These are phyloP conservation scores for Microctenopoma steveboyesi DNA, from an alignment of 2,797 vertebrate genomes.

Conservation along the genomic window DNA sequence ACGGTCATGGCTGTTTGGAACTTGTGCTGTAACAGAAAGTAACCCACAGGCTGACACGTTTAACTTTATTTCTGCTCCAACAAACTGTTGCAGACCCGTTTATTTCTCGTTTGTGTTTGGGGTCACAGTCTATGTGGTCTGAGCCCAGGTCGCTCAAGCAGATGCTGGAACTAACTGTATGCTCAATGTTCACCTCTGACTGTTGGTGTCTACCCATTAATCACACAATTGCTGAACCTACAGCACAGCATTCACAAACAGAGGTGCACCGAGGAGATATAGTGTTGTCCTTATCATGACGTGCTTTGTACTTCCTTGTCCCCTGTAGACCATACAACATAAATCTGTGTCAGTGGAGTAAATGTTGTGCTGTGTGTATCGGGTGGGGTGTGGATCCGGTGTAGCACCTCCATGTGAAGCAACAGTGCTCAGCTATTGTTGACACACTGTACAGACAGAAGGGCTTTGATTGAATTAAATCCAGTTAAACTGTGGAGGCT, in stretches of 20 bases:
- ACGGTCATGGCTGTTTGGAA: background rate
- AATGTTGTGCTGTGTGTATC: conserved; percentile 33
- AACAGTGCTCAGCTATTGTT: background rate
- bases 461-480: background rate
- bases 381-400: conserved; percentile 18
- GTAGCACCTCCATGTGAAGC: conserved; percentile 2
- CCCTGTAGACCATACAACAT: conserved; percentile 21
- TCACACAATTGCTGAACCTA: background rate
- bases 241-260: background rate
- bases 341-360: conserved; percentile 63
- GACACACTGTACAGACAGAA: background rate
- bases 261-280: conserved; percentile 2
- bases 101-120: conserved; percentile 1
- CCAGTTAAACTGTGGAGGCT: conserved; percentile 1
- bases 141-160: conserved; percentile 32
- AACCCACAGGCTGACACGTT: background rate
- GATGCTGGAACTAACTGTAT: conserved; percentile 34
- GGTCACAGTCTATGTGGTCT: conserved; percentile 18
- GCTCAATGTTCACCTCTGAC: conserved; percentile 25
- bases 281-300: conserved; percentile 10
- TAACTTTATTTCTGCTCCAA: background rate
- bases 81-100: conserved; percentile 1
- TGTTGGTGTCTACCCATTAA: conserved; percentile 24
- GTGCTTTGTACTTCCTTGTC: conserved; percentile 4
- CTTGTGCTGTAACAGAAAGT: background rate